These are phyloP conservation scores for Deroptyus accipitrinus DNA, from an alignment of 2,113 vertebrate genomes.

Conservation along the genomic window DNA sequence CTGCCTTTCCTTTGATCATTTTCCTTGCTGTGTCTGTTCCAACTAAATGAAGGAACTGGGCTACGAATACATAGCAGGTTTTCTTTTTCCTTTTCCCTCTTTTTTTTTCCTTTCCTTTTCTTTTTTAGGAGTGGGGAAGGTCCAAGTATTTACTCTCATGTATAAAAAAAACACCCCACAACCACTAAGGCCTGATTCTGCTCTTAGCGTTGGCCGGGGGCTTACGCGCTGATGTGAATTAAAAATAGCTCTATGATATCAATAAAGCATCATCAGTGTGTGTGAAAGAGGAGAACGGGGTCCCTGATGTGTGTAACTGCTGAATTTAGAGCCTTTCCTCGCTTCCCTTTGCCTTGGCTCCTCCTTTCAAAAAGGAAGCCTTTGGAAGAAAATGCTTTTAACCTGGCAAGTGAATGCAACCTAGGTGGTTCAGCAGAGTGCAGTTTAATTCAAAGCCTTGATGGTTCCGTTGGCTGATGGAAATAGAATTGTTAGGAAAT, in stretches of 20 bases:
- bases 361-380: neutral
- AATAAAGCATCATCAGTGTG: neutral
- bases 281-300: neutral
- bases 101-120: neutral
- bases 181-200: neutral
- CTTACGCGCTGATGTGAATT: neutral
- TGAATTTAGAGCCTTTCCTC: neutral
- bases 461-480: neutral
- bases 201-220: neutral
- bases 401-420: neutral
- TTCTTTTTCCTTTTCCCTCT: neutral
- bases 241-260: neutral
- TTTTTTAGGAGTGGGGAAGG: neutral
- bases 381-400: neutral
- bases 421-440: neutral
- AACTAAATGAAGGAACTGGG: neutral
- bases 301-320: neutral
- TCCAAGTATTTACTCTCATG: neutral
- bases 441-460: slow-evolving; percentile 40
- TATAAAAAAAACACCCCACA: neutral
- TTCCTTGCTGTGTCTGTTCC: slow-evolving; percentile 41
- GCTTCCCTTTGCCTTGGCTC: neutral
- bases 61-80: neutral
- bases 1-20: slow-evolving; percentile 55
- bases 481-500: slow-evolving; percentile 74